These are phyloP conservation scores for Dicycla oo DNA, from an alignment of 2,888 invertebrate genomes.

Conservation along the genomic window DNA sequence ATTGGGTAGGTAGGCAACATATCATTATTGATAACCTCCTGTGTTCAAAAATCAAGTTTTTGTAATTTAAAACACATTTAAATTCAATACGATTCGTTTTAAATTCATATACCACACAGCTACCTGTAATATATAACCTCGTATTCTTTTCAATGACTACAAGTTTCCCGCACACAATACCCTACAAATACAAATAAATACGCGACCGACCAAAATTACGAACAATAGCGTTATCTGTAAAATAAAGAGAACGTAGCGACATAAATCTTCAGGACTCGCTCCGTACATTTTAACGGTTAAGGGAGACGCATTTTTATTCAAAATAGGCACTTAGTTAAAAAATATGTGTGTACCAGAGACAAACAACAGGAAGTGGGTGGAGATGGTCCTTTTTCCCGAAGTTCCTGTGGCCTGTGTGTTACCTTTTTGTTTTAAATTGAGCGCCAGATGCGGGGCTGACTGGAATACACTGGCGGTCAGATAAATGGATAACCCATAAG, in stretches of 20 bases:
- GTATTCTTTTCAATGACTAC: constrained; percentile 54
- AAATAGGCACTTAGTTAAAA: constrained; percentile 89
- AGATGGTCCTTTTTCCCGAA: constrained; percentile 80
- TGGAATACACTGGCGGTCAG: constrained; percentile 45
- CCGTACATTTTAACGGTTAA: constrained; percentile 86
- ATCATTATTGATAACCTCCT: too few relatives aligned
- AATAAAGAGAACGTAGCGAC: constrained; percentile 70
- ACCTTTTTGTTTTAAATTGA: constrained; percentile 70
- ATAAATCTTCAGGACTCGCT: constrained; percentile 79
- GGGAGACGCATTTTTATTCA: constrained; percentile 89
- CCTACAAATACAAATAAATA: constrained; percentile 53
- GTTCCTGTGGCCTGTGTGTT: constrained; percentile 74
- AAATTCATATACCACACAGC: not conserved
- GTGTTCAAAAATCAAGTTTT: not conserved
- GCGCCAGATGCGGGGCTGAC: constrained; percentile 68
- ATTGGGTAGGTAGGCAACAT: too few relatives aligned
- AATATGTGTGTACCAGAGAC: constrained; percentile 88
- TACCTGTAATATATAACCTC: constrained; percentile 15
- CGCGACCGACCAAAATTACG: constrained; percentile 54
- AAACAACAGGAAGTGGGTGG: constrained; percentile 86
- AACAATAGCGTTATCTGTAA: constrained; percentile 66
- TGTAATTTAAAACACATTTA: not conserved
- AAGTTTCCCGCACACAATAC: constrained; percentile 39
- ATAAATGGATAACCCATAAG: constrained; percentile 16
- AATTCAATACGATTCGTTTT: not conserved